Percentiles rank a stretch among this genome's conserved stretches.
phyloP scores from a whole-genome alignment of 2,797 vertebrate genomes.

The Acrossocheilus fasciatus region DNA sequence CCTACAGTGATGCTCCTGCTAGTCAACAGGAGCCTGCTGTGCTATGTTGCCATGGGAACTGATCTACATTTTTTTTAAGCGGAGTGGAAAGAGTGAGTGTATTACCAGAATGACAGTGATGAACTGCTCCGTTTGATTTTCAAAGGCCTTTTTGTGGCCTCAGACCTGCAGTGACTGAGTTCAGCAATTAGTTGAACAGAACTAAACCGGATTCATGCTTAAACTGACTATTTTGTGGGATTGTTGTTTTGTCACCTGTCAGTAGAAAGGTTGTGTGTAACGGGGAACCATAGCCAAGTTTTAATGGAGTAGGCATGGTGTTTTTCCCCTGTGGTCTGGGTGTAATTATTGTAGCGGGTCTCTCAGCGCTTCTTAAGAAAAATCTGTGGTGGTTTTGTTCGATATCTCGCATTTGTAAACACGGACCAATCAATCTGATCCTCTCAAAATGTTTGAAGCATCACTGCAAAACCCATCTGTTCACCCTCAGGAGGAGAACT shows the following conservation, averaged over 20 bases:
- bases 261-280: conserved; percentile 11
- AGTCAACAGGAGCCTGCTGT: conserved; percentile 74
- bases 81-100: conserved; percentile 55
- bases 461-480: conserved; percentile 47
- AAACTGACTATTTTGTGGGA: conserved; percentile 30
- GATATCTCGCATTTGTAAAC: neutral
- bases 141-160: conserved; percentile 39
- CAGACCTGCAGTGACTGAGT: conserved; percentile 40
- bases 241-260: conserved; percentile 47
- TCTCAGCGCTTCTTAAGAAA: neutral
- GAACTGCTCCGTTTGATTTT: conserved; percentile 55
- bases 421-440: neutral
- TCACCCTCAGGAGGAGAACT: conserved; percentile 25
- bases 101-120: conserved; percentile 66
- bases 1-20: conserved; percentile 72
- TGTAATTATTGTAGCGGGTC: neutral
- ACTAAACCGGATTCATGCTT: neutral
- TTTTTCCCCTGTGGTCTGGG: neutral
- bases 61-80: conserved; percentile 67
- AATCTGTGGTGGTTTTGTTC: conserved; percentile 7
- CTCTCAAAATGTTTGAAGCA: conserved; percentile 24
- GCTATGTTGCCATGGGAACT: conserved; percentile 81
- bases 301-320: conserved; percentile 3
- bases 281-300: conserved; percentile 16
- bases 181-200: conserved; percentile 17